A percentile compares a stretch with the other conserved stretches of the same genome.
These are phyloP conservation scores for Danaus plexippus DNA, from an alignment of 1,140 invertebrate genomes.

Conservation along the genomic window DNA sequence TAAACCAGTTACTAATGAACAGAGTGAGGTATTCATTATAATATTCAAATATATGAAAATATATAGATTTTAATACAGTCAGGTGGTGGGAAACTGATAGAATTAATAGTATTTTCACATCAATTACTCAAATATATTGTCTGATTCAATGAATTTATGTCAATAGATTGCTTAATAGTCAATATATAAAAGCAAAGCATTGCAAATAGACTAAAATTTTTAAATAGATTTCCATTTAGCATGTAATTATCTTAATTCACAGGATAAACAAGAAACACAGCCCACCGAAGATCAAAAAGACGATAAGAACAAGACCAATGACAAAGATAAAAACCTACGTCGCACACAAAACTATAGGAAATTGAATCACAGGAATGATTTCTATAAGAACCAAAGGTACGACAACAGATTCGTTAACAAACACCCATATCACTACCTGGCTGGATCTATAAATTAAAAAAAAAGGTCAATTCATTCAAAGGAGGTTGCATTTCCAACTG, in stretches of 20 bases:
- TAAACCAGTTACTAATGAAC: constrained; percentile 6
- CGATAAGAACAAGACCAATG: constrained; percentile 38
- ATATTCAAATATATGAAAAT: too few species aligned
- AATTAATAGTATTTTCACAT: not conserved
- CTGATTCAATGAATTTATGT: too few species aligned
- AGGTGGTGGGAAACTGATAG: too few species aligned
- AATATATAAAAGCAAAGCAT: too few species aligned
- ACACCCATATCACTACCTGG: constrained; percentile 58
- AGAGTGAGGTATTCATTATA: constrained; percentile 11
- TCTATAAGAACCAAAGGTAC: constrained; percentile 61
- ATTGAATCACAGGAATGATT: constrained; percentile 46
- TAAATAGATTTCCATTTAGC: too few species aligned
- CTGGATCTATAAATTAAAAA: constrained; percentile 53
- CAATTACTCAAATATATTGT: not conserved
- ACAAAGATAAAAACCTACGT: constrained; percentile 37
- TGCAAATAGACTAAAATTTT: too few species aligned
- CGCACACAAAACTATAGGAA: constrained; percentile 50
- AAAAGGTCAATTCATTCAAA: too few species aligned
- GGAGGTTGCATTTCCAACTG: constrained; percentile 1
- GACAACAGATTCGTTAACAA: constrained; percentile 52
- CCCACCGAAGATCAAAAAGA: constrained; percentile 21
- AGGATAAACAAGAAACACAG: constrained; percentile 10
- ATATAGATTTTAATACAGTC: not conserved
- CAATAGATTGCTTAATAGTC: too few species aligned
- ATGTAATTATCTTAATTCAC: too few species aligned